Evolutionary conservation across 2,113 vertebrate genomes (phyloP).

Genomic region (Mormyrus iriodes): DNA sequence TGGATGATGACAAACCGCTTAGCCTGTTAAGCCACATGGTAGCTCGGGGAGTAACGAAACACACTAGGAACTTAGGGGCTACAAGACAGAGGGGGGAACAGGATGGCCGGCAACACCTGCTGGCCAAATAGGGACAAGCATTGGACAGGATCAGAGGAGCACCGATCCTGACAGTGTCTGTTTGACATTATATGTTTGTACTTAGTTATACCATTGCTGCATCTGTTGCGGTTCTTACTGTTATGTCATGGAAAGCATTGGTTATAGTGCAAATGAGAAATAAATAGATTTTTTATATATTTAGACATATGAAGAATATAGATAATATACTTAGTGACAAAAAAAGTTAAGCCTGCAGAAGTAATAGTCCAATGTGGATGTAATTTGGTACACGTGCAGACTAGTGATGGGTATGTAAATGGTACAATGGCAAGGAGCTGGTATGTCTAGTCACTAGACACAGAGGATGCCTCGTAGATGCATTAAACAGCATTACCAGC

Average conservation of each 20-base stretch:
- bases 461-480: too few species aligned
- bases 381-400: too few species aligned
- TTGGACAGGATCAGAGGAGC: not conserved
- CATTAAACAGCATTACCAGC: too few species aligned
- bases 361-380: too few species aligned
- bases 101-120: not conserved
- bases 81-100: not conserved
- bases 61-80: not conserved
- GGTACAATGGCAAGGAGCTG: too few species aligned
- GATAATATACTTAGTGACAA: too few species aligned
- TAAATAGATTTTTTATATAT: not conserved
- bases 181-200: not conserved
- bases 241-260: not conserved
- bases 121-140: not conserved
- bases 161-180: not conserved
- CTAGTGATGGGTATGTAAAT: too few species aligned
- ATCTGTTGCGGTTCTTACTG: not conserved
- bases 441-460: too few species aligned
- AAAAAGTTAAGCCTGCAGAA: too few species aligned
- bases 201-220: not conserved
- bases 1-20: not conserved
- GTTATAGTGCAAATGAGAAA: not conserved
- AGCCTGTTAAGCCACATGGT: not conserved
- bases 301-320: not conserved
- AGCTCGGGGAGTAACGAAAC: not conserved